Base-by-base conservation (phyloP, 2,888 invertebrate genomes). In the Rhagophthalmus giganteus region DNA sequence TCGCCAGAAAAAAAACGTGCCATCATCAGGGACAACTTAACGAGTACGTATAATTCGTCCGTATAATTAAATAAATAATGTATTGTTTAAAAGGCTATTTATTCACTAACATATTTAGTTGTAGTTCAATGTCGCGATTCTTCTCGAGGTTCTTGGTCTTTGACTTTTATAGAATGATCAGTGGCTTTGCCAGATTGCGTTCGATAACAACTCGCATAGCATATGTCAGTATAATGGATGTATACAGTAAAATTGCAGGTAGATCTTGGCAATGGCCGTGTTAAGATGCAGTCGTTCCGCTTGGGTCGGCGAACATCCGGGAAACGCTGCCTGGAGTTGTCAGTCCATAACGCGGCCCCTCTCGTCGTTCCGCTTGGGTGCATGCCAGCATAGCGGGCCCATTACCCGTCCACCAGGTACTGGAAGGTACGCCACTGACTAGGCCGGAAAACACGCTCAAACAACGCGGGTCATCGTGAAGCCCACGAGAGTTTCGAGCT, bases 261-360 rank as follows among this genome's bases (percentile, higher is more conserved):
- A 46, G 45, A 44, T 47, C 57, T 58, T 58, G 55, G 58, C 55
- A 58, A 55, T 58, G 54, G 58, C 56, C 52, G 46, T 56, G 46
- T 10, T 48, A 56, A 58, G 58, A 58, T 58, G 58, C 51, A 57
- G 59, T 54, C 63, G 69, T 69, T 68, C 66, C 64, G 69, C 67
- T 64, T 67, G 62, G 62, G 53, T 63, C 65, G 60, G 58, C 63
- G 55, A 59, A 64, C 66, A 67, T 68, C 69, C 68, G 69, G 69
- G 68, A 69, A 68, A 62, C 67, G 63, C 60, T 55, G 60, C 60
- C 56, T 55, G 60, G 55, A 67, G 65, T 67, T 66, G 68, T 63
- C 64, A 63, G 67, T 60, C 67, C 70, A 66, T 66, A 65, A 69
- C 68, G 63, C 40, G 59, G 53, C 50, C 63, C 59, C 57, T 60